Evolutionary conservation across 2,113 vertebrate species (phyloP), one percentile per base, ranked within the genome.

Genomic region (Brachionichthys hirsutus): DNA sequence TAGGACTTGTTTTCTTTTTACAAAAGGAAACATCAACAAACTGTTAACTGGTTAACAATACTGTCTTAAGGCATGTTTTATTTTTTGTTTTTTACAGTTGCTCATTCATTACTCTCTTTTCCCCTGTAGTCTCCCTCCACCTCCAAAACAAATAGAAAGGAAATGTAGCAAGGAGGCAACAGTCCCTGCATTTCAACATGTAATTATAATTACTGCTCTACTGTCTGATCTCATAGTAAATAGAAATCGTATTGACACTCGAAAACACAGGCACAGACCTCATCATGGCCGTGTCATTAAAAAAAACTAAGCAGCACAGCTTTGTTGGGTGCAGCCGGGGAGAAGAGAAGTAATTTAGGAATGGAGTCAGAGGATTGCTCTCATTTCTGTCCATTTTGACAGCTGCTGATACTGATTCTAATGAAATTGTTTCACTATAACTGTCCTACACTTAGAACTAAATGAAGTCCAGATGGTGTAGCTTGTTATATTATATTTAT

Each of bases 161-260:
- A 53, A 45, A 50, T 15, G 12, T 13, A 12, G 8, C 52, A 46
- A 53, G 20, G 62, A 68, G 48, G 53, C 38, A 14, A 47, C 24
- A 4, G 8, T 54, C 64, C 58, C 52, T 49, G 50, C 49, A 61
- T 63, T 38, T 52, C 35, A 69, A 61, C 73, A 13, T 56, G 51
- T 57, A 78, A 81, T 84, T 78, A 75, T 57, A 84, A 85, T 86
- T 74, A 85, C 54, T 10, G 18, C 41, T 46, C 24, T 2, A 13
- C 43, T 40, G 62, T 47, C 47, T 43, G 55, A 34, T 54, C 52
- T 18, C 20, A 2, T 35, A 35, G 70, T 73, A 62, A 61, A 82
- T 78, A 73, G 48, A 55, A 77, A 87, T 85, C 73, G 78, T 9
- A 52, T 15, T 46, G 44, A 75, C 60, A 76, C 43, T 47, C 30